These are phyloP conservation scores for Enteromius thamalakanensis DNA, from an alignment of 2,797 vertebrate genomes.

Conservation along the genomic window DNA sequence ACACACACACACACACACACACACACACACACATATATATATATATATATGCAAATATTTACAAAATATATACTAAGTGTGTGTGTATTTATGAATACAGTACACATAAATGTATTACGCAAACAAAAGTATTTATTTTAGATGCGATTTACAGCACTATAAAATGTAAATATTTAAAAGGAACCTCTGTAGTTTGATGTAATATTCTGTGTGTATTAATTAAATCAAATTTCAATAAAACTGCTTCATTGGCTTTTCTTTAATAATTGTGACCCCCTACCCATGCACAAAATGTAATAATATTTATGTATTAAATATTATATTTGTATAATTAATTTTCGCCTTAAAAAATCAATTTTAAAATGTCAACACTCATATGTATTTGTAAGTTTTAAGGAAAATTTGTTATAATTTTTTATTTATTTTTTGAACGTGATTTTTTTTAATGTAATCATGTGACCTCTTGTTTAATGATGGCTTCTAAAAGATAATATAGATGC, in stretches of 20 bases:
- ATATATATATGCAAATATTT: no score
- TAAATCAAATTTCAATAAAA: neutral
- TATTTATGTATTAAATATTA: neutral
- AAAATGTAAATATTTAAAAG: neutral
- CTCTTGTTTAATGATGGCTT: constrained; percentile 1
- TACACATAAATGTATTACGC: neutral
- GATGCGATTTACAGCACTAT: no score
- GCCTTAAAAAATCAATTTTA: neutral
- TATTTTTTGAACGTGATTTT: neutral
- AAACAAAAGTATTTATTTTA: no score
- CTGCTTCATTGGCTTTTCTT: neutral
- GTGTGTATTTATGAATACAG: no score
- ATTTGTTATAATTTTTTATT: no score
- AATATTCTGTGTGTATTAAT: neutral
- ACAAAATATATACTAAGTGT: no score
- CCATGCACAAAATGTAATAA: neutral
- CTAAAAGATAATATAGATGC: neutral
- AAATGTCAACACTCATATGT: neutral
- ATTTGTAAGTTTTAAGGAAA: neutral
- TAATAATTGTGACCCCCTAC: neutral
- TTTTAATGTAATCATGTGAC: neutral
- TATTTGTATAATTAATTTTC: neutral
- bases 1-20: no score
- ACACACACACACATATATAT: no score
- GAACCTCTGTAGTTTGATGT: neutral